Evolutionary conservation across 2,113 vertebrate species (phyloP).

Genomic region (Bothrops jararaca): DNA sequence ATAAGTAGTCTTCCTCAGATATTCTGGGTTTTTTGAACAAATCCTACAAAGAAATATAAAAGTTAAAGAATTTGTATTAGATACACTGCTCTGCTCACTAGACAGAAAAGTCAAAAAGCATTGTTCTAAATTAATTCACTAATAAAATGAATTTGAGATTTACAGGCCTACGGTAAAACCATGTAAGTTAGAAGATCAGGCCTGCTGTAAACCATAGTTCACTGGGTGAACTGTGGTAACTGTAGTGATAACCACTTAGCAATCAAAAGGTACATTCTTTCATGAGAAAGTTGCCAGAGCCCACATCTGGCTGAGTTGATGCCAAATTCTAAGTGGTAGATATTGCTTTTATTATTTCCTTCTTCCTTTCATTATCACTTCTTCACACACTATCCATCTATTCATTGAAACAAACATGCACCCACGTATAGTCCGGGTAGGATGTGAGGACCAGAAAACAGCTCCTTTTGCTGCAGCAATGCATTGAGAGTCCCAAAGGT

Average conservation of each 20-base stretch:
- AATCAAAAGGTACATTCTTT: background rate
- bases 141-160: background rate
- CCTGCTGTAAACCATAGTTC: background rate
- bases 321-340: background rate
- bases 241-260: background rate
- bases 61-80: background rate
- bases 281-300: too few species aligned
- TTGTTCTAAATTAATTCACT: background rate
- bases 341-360: background rate
- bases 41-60: background rate
- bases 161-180: background rate
- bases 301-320: background rate
- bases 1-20: background rate
- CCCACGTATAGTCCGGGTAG: background rate
- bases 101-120: background rate
- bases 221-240: background rate
- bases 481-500: background rate
- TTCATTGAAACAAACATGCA: background rate
- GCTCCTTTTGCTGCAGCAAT: background rate
- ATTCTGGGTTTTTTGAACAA: background rate
- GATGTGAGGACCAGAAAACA: background rate
- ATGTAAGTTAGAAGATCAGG: constrained; percentile 7
- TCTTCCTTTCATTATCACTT: background rate
- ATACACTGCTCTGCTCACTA: background rate
- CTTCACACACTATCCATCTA: background rate